Evolutionary conservation across 2,113 vertebrate genomes (phyloP).

Genomic region (rabbit (Oryctolagus cuniculus)): DNA sequence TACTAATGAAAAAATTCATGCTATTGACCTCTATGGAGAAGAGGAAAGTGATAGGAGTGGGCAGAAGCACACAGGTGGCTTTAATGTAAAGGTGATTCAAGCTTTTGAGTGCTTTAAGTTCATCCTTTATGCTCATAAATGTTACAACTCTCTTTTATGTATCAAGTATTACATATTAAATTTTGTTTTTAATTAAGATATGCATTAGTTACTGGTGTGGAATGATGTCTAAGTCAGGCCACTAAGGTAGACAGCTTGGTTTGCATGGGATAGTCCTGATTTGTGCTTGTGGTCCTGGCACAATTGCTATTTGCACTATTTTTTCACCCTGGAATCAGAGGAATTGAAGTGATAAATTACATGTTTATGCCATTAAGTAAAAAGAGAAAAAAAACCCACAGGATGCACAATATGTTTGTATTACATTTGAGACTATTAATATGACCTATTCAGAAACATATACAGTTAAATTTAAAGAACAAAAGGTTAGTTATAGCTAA

Average conservation of each 20-base stretch:
- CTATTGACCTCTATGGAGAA: neutral
- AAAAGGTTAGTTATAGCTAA: constrained; percentile 2
- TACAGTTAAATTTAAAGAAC: neutral
- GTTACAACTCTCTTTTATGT: neutral
- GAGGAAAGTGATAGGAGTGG: neutral
- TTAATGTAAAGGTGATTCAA: neutral
- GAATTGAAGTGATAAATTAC: constrained; percentile 3
- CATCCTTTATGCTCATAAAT: neutral
- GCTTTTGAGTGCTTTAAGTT: neutral
- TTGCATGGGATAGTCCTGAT: neutral
- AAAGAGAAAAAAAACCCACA: neutral
- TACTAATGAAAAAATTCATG: neutral
- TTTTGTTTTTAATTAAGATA: neutral
- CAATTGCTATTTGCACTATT: neutral
- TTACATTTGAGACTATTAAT: neutral
- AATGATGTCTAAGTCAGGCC: neutral
- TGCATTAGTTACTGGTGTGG: neutral
- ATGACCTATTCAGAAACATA: neutral
- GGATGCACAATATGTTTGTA: neutral
- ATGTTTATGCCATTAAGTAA: neutral
- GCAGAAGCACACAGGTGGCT: neutral
- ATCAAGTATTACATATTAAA: neutral
- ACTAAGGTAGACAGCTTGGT: neutral
- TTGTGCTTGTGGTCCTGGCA: neutral
- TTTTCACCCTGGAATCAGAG: neutral